Evolutionary conservation across 1,140 invertebrate genomes (phyloP).

Genomic region (Antheraea mylitta): DNA sequence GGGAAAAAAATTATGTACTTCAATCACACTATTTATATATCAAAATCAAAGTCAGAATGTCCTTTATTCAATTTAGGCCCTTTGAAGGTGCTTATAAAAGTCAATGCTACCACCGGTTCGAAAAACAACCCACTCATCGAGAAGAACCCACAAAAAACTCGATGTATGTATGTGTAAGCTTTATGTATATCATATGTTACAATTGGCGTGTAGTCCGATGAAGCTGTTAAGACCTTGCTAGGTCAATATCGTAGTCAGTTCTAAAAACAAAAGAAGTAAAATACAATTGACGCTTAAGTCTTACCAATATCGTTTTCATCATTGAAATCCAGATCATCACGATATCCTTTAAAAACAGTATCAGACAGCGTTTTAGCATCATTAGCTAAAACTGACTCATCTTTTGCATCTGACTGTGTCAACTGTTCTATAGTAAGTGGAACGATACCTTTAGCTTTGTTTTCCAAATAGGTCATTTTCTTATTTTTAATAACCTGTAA

Average conservation of each 20-base stretch:
- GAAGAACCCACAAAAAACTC: too few species aligned
- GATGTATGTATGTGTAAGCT: too few species aligned
- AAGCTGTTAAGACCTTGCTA: too few species aligned
- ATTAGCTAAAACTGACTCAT: slow-evolving; percentile 42
- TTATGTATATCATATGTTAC: too few species aligned
- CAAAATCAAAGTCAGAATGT: too few species aligned
- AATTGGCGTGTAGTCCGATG: too few species aligned
- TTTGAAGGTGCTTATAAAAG: too few species aligned
- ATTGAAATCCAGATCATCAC: slow-evolving; percentile 86
- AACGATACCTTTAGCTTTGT: slow-evolving; percentile 72
- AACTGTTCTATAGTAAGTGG: slow-evolving; percentile 52
- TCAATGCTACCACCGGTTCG: too few species aligned
- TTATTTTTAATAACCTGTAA: slow-evolving; percentile 81
- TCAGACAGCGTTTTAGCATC: slow-evolving; percentile 61
- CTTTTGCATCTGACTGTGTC: slow-evolving; percentile 19
- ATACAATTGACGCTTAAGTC: slow-evolving; percentile 12
- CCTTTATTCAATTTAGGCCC: too few species aligned
- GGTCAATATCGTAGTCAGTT: not conserved
- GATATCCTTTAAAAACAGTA: slow-evolving; percentile 76
- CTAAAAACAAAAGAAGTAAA: not conserved
- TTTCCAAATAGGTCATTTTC: slow-evolving; percentile 76
- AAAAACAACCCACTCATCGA: too few species aligned
- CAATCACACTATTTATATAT: too few species aligned
- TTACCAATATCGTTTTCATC: slow-evolving; percentile 86
- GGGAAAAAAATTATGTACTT: too few species aligned